Percentiles rank a stretch among this genome's conserved stretches.
Evolutionary conservation across 2,113 vertebrate species (phyloP).

Genomic region (Scartelaos histophorus): DNA sequence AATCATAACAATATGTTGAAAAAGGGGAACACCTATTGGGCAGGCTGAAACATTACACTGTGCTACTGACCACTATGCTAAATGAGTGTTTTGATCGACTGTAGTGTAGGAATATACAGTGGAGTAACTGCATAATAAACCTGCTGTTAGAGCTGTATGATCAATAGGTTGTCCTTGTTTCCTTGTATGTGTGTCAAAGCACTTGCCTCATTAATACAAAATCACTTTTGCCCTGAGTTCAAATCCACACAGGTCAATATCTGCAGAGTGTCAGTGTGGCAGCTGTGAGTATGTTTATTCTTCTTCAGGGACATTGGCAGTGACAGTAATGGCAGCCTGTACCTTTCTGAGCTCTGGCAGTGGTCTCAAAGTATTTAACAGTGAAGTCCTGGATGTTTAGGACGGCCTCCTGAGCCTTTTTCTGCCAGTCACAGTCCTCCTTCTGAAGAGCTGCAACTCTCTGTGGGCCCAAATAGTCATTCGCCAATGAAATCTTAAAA

Average conservation of each 20-base stretch:
- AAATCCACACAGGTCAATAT: slow-evolving; percentile 55
- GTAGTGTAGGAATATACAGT: slow-evolving; percentile 14
- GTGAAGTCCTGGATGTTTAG: slow-evolving; percentile 97
- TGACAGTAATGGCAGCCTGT: slow-evolving; percentile 35
- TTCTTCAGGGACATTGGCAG: slow-evolving; percentile 26
- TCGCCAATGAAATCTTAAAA: slow-evolving; percentile 92
- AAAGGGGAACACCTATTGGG: slow-evolving; percentile 56
- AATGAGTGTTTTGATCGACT: slow-evolving; percentile 22
- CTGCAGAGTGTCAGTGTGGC: slow-evolving; percentile 10
- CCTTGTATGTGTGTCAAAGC: slow-evolving; percentile 49
- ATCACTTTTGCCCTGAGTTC: slow-evolving; percentile 45
- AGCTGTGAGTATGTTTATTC: slow-evolving; percentile 23
- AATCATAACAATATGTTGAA: neutral
- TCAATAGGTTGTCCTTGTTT: slow-evolving; percentile 66
- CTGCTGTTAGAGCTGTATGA: slow-evolving; percentile 39
- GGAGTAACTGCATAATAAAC: slow-evolving; percentile 28
- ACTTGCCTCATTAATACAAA: slow-evolving; percentile 52
- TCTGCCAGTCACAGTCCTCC: slow-evolving; percentile 96
- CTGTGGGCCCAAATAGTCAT: slow-evolving; percentile 93
- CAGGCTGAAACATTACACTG: slow-evolving; percentile 36
- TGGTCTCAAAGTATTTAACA: slow-evolving; percentile 98
- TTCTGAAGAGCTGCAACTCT: slow-evolving; percentile 91
- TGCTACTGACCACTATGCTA: slow-evolving; percentile 11
- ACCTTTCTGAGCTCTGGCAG: slow-evolving; percentile 96
- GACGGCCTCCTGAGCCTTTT: slow-evolving; percentile 93